These are phyloP conservation scores for Poecilia latipinna DNA, from an alignment of 2,113 vertebrate species.

Conservation along the genomic window DNA sequence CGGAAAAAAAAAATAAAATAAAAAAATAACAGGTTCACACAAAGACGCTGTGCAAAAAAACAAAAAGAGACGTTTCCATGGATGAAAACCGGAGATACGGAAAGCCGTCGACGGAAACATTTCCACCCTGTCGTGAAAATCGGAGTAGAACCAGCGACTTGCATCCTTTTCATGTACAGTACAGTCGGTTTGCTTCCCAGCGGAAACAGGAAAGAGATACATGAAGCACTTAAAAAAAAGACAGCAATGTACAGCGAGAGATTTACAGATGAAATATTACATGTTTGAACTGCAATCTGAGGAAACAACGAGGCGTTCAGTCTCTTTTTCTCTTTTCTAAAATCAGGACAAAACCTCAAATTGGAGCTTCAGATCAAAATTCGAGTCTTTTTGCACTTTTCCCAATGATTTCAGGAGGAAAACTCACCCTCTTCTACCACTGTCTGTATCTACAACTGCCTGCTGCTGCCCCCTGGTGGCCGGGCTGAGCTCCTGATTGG, in stretches of 20 bases:
- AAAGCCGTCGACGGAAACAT: constrained; percentile 6
- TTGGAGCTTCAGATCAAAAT: constrained; percentile 1
- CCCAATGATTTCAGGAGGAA: background rate
- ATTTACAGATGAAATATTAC: constrained; percentile 67
- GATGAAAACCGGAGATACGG: constrained; percentile 52
- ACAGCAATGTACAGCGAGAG: constrained; percentile 76
- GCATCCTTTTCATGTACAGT: constrained; percentile 70
- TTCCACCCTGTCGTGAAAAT: constrained; percentile 73
- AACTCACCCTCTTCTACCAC: background rate
- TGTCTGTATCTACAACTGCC: constrained; percentile 29
- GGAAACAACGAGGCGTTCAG: constrained; percentile 13
- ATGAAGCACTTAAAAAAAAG: constrained; percentile 55
- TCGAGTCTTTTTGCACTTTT: background rate
- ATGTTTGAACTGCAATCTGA: constrained; percentile 52
- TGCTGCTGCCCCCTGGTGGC: constrained; percentile 44
- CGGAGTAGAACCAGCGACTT: constrained; percentile 55
- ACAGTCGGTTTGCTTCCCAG: constrained; percentile 54
- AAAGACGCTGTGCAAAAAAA: constrained; percentile 79
- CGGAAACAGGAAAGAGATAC: constrained; percentile 31
- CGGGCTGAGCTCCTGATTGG: background rate
- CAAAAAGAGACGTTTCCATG: constrained; percentile 58
- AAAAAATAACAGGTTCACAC: constrained; percentile 70
- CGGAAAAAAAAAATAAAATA: background rate
- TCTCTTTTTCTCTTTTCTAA: background rate
- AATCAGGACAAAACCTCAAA: background rate